These are phyloP conservation scores for Xenentodon cancila DNA, from an alignment of 2,797 vertebrate genomes.

Conservation along the genomic window DNA sequence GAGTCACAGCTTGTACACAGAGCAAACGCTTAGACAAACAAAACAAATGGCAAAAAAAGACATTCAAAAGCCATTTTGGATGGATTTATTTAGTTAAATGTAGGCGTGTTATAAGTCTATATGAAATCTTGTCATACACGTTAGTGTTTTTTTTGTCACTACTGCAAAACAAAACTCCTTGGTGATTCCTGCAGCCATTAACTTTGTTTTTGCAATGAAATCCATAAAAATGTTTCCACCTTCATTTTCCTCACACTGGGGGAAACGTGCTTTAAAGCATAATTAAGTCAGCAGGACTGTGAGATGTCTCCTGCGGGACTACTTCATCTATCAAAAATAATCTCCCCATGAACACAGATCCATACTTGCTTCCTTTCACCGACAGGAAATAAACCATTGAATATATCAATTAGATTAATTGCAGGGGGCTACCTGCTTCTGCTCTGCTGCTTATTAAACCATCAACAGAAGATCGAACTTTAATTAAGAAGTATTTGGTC, in stretches of 20 bases:
- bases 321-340: slow-evolving; percentile 45
- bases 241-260: slow-evolving; percentile 13
- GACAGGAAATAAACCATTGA: slow-evolving; percentile 42
- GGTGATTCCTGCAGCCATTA: slow-evolving; percentile 8
- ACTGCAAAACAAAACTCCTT: slow-evolving; percentile 25
- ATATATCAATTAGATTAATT: slow-evolving; percentile 65
- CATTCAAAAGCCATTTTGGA: too few species aligned
- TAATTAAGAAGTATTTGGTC: slow-evolving; percentile 55
- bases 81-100: too few species aligned
- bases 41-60: too few species aligned
- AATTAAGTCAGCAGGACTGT: slow-evolving; percentile 43
- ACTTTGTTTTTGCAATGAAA: slow-evolving; percentile 19
- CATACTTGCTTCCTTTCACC: slow-evolving; percentile 48
- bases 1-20: too few species aligned
- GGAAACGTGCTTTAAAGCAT: slow-evolving; percentile 11
- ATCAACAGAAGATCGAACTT: slow-evolving; percentile 66
- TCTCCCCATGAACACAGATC: slow-evolving; percentile 43
- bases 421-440: slow-evolving; percentile 17
- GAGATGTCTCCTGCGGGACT: slow-evolving; percentile 19
- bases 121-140: too few species aligned
- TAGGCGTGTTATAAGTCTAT: too few species aligned
- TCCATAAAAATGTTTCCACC: slow-evolving; percentile 11
- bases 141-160: background rate
- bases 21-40: too few species aligned
- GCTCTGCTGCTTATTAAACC: slow-evolving; percentile 61